Percentiles rank a stretch among this genome's conserved stretches.
Conservation (phyloP, 2,113 vertebrate genomes). For the Clarias macrocephalus region DNA sequence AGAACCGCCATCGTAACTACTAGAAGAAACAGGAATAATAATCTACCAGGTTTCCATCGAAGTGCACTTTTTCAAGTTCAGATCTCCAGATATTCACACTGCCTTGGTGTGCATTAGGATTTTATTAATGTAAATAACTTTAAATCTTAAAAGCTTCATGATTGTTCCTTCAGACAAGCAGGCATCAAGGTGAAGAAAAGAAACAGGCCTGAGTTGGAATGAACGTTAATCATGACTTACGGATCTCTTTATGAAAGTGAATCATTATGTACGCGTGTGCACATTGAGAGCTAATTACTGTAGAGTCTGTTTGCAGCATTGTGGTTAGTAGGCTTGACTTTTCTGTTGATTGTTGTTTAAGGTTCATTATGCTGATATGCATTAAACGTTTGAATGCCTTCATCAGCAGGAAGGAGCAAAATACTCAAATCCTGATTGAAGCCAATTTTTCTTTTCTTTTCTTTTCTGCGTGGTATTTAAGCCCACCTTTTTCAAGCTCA, state of each 20-base stretch:
- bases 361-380: not conserved
- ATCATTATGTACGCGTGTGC: no score
- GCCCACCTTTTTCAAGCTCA: conserved; percentile 79
- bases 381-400: not conserved
- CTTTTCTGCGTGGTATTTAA: conserved; percentile 43
- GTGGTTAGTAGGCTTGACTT: not conserved
- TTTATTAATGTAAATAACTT: not conserved
- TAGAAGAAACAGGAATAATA: not conserved
- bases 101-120: not conserved
- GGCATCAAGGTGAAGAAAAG: not conserved
- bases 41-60: not conserved
- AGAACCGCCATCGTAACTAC: not conserved
- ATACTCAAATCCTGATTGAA: not conserved
- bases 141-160: not conserved
- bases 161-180: not conserved
- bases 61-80: not conserved
- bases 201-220: not conserved
- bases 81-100: not conserved
- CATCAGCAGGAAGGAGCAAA: not conserved
- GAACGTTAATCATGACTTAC: not conserved
- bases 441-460: not conserved
- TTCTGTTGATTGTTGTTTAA: not conserved
- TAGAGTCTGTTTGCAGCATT: no score
- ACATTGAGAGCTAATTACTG: no score
- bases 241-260: not conserved